Evolutionary conservation across 2,797 vertebrate genomes (phyloP), one percentile per base, ranked within the genome.

Genomic region (Brachyalestes nurse): DNA sequence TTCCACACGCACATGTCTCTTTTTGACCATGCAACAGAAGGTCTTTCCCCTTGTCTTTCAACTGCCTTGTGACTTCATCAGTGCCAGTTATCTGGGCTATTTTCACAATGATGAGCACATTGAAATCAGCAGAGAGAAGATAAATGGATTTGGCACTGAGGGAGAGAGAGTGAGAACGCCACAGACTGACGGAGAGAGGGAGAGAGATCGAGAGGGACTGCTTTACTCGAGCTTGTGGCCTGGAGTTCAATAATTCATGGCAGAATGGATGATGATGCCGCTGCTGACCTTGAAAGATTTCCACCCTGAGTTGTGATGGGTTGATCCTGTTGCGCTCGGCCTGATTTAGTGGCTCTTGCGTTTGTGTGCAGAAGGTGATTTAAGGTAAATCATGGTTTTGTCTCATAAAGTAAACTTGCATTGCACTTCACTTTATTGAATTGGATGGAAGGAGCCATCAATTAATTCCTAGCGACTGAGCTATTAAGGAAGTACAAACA

Each of bases 171-270:
- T 23, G 47, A 7, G 12, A 42, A 47, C 5, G 34, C 0, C 21
- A 75, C 23, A 34, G 34, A 34, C 34, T 28, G 14, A 60, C 17
- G 21, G 60, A 12, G 69, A 72, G 13, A 38, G 17, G 23, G 28
- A 16, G 51, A 1, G 72, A 16, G 62, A 60, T 17, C 6, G 25
- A 38, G 23, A 49, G 51, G 51, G 72, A 61, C 34, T n/a, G 53
- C n/a, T 69, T 40, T 69, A 38, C 72, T 53, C 40, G 25, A 61
- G 79, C 42, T 21, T n/a, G 16, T 61, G 72, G 66, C 42, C 53
- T 75, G 65, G 57, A 45, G 72, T 74, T 85, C 75, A 73, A 74
- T 60, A 79, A 78, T 78, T 85, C 55, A 69, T 81, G 23, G 77
- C 71, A 17, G 58, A 62, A 75, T 69, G 42, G 62, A 72, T 75